These are phyloP conservation scores for Macheiramphus alcinus DNA, from an alignment of 2,113 vertebrate genomes.

Conservation along the genomic window DNA sequence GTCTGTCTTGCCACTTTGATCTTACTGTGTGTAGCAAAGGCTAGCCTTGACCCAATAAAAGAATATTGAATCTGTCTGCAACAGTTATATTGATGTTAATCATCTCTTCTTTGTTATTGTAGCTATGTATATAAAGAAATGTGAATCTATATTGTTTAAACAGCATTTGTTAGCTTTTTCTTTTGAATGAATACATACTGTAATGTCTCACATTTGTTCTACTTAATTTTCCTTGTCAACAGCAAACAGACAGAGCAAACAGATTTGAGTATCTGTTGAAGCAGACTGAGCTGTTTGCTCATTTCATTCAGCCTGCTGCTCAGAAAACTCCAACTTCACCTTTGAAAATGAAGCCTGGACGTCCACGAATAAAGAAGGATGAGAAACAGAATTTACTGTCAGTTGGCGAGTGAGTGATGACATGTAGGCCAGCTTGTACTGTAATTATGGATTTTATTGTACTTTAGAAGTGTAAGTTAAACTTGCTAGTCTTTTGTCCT, in stretches of 20 bases:
- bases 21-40: accelerated
- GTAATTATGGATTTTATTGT: neutral
- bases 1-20: neutral
- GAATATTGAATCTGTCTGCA: neutral
- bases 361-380: conserved; percentile 95
- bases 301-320: conserved; percentile 98
- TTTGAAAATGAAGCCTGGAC: conserved; percentile 98
- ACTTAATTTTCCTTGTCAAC: conserved; percentile 26
- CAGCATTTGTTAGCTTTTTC: neutral
- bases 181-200: neutral
- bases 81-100: neutral
- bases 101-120: neutral
- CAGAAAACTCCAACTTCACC: conserved; percentile 98
- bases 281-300: conserved; percentile 98
- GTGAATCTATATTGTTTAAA: neutral
- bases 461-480: neutral
- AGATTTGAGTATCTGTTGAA: conserved; percentile 98
- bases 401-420: conserved; percentile 90
- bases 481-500: neutral
- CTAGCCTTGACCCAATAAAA: neutral
- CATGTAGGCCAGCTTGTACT: neutral
- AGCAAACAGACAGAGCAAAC: conserved; percentile 97
- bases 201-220: neutral
- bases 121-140: neutral
- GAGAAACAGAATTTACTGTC: conserved; percentile 96